Conservation (phyloP, 2,113 vertebrate species). For the Polypterus senegalus region DNA sequence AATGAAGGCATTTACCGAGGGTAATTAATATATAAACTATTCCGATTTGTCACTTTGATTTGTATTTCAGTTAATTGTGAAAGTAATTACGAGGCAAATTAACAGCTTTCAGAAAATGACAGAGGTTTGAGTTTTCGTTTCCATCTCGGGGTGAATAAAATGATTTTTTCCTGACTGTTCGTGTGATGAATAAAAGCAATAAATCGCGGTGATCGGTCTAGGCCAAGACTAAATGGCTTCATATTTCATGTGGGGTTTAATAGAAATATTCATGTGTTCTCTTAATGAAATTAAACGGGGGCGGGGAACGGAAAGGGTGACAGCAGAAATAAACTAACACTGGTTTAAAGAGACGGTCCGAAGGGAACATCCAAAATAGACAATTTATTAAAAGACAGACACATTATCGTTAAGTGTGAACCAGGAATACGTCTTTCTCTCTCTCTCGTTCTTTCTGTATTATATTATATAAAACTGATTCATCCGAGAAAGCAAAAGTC, state of each 20-base stretch:
- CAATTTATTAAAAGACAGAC: not conserved
- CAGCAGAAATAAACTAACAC: conserved; percentile 13
- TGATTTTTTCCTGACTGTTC: conserved; percentile 84
- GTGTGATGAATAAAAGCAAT: conserved; percentile 96
- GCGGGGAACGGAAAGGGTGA: conserved; percentile 53
- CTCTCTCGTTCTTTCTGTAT: too few relatives aligned
- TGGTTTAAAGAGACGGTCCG: conserved; percentile 6
- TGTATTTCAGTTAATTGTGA: conserved; percentile 99
- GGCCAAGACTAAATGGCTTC: conserved; percentile 97
- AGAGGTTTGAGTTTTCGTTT: conserved; percentile 72
- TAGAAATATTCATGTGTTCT: conserved; percentile 95
- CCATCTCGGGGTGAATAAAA: conserved; percentile 79
- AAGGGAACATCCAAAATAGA: not conserved
- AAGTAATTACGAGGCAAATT: conserved; percentile 95
- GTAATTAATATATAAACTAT: conserved; percentile 98
- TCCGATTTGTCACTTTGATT: conserved; percentile 94
- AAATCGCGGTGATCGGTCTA: conserved; percentile 94
- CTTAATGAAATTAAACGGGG: conserved; percentile 98
- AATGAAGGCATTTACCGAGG: conserved; percentile 82
- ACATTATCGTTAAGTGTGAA: not conserved
- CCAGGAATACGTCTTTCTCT: not conserved
- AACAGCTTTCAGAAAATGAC: conserved; percentile 91
- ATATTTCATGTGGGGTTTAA: conserved; percentile 98
- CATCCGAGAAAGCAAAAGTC: too few relatives aligned
- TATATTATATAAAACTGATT: too few relatives aligned